phyloP scores from a whole-genome alignment of 2,888 invertebrate species.

The Chelonus formosanus region DNA sequence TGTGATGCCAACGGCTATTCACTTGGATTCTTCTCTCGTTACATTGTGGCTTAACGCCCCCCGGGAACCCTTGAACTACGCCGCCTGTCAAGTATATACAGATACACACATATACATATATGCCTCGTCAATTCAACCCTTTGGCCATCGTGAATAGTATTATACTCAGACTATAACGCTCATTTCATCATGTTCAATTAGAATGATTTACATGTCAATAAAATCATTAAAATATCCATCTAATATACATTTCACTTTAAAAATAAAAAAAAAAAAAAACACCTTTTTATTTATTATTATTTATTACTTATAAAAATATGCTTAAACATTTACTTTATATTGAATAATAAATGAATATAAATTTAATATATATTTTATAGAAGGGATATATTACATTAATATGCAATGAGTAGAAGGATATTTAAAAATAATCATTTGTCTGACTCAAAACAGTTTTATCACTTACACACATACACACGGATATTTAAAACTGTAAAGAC shows the following conservation, averaged over 20 bases:
- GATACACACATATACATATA: slow-evolving; percentile 43
- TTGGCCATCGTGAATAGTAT: slow-evolving; percentile 55
- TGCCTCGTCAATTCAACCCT: slow-evolving; percentile 44
- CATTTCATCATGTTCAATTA: slow-evolving; percentile 53
- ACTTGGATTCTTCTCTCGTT: slow-evolving; percentile 61
- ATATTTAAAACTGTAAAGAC: background rate
- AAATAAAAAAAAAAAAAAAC: too few relatives aligned
- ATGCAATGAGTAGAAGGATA: too few relatives aligned
- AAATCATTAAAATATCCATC: slow-evolving; percentile 6
- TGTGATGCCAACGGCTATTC: slow-evolving; percentile 59
- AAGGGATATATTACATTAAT: too few relatives aligned
- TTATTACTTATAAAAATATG: too few relatives aligned
- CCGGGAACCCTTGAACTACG: slow-evolving; percentile 41
- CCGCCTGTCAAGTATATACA: slow-evolving; percentile 46
- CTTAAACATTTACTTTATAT: too few relatives aligned
- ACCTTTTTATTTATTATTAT: too few relatives aligned
- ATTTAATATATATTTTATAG: background rate
- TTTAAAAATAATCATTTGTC: background rate
- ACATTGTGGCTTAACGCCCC: slow-evolving; percentile 49
- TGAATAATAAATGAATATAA: too few relatives aligned
- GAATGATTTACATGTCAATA: slow-evolving; percentile 64
- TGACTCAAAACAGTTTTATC: background rate
- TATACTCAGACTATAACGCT: slow-evolving; percentile 58
- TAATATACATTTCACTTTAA: too few relatives aligned
- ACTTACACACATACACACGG: background rate